Conservation (phyloP, 2,797 vertebrate species). For the Lepus townsendii region DNA sequence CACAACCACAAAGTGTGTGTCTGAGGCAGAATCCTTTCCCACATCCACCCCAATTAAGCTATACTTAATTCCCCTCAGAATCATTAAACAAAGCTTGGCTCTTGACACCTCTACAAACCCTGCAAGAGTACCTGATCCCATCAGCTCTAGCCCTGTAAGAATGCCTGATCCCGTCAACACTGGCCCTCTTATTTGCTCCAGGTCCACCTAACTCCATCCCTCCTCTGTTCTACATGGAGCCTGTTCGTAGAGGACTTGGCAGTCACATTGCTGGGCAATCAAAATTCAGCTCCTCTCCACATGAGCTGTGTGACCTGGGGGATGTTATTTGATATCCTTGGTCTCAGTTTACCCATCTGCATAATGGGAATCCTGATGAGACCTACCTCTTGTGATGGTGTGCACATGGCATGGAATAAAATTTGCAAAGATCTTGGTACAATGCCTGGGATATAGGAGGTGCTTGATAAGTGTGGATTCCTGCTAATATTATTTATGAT, state of each 20-base stretch:
- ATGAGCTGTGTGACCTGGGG: neutral
- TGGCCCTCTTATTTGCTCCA: too few relatives aligned
- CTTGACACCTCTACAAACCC: neutral
- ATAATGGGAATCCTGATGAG: neutral
- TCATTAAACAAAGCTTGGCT: neutral
- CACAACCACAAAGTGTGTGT: neutral
- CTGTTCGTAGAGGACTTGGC: neutral
- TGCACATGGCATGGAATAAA: neutral
- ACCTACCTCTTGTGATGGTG: neutral
- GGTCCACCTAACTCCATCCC: too few relatives aligned
- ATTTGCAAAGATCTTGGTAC: accelerated
- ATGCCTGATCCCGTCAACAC: too few relatives aligned
- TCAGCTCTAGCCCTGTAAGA: neutral
- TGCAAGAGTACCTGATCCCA: neutral
- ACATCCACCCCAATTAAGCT: neutral
- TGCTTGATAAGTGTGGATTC: neutral
- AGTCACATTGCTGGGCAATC: neutral
- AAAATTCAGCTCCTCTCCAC: neutral
- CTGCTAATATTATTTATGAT: neutral
- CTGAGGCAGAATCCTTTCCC: neutral
- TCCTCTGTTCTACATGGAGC: neutral
- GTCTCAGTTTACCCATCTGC: slow-evolving; percentile 1
- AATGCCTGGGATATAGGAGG: neutral
- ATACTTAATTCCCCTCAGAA: too few relatives aligned
- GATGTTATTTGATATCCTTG: accelerated